These are phyloP conservation scores for Ariolimax columbianus DNA, from an alignment of 2,888 invertebrate species.

Conservation along the genomic window DNA sequence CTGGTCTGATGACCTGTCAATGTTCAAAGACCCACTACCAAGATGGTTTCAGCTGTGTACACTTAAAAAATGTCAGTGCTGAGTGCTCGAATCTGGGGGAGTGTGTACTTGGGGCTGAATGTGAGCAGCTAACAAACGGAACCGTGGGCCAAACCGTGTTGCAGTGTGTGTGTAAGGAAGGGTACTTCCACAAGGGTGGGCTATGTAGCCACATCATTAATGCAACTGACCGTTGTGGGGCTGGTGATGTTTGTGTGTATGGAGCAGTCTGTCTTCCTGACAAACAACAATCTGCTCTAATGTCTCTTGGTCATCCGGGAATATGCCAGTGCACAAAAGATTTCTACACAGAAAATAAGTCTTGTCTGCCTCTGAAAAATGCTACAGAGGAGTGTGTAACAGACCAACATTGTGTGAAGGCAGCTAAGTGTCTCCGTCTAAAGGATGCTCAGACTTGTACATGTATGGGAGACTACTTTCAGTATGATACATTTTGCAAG, in stretches of 20 bases:
- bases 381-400: conserved; percentile 41
- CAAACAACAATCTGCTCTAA: background rate
- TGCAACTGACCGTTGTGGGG: conserved; percentile 43
- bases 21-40: conserved; percentile 28
- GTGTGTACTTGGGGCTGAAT: conserved; percentile 48
- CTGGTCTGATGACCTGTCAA: conserved; percentile 13
- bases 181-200: conserved; percentile 46
- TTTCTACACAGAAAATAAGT: conserved; percentile 42
- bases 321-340: conserved; percentile 43
- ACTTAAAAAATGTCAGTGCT: conserved; percentile 1
- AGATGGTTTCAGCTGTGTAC: conserved; percentile 7
- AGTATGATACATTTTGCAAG: conserved; percentile 37
- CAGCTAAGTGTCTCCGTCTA: conserved; percentile 28
- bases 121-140: background rate
- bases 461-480: conserved; percentile 43
- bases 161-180: conserved; percentile 46
- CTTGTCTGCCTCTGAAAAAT: conserved; percentile 39
- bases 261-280: conserved; percentile 21
- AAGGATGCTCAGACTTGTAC: conserved; percentile 32
- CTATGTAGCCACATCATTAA: conserved; percentile 44
- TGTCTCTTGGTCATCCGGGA: background rate
- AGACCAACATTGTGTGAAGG: conserved; percentile 41
- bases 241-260: conserved; percentile 1
- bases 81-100: conserved; percentile 41
- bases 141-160: background rate